phyloP scores from a whole-genome alignment of 2,797 vertebrate genomes.

The Trachurus trachurus region DNA sequence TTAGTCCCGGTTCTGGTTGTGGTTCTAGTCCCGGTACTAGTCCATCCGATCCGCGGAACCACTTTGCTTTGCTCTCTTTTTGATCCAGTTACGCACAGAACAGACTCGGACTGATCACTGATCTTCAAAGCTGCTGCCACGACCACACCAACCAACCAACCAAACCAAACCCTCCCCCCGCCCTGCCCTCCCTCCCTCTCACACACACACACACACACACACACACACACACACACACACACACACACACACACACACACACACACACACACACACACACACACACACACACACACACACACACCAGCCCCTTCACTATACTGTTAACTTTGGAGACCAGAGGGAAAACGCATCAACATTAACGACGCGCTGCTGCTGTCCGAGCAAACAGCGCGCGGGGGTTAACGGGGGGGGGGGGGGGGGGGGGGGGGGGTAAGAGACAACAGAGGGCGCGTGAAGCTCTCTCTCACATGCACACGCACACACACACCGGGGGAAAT shows the following conservation, averaged over 20 bases:
- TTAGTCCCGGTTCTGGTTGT: too few relatives aligned
- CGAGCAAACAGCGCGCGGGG: constrained; percentile 43
- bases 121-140: constrained; percentile 87
- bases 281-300: constrained; percentile 12
- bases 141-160: constrained; percentile 80
- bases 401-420: too few relatives aligned
- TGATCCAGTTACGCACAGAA: constrained; percentile 77
- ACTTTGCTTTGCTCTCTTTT: constrained; percentile 47
- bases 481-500: constrained; percentile 2
- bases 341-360: constrained; percentile 72
- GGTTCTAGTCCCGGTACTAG: too few relatives aligned
- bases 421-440: too few relatives aligned
- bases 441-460: constrained; percentile 22
- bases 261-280: constrained; percentile 8
- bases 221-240: constrained; percentile 8
- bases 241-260: constrained; percentile 8
- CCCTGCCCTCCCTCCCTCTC: not conserved
- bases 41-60: constrained; percentile 55
- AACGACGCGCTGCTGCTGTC: constrained; percentile 55
- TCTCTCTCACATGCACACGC: too few relatives aligned
- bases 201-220: constrained; percentile 40
- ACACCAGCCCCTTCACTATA: constrained; percentile 73
- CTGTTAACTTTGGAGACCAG: constrained; percentile 79
- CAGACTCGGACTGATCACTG: constrained; percentile 82
- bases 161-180: constrained; percentile 39